Base-by-base conservation (phyloP, 2,888 invertebrate species). In the Pasiphila rectangulata region DNA sequence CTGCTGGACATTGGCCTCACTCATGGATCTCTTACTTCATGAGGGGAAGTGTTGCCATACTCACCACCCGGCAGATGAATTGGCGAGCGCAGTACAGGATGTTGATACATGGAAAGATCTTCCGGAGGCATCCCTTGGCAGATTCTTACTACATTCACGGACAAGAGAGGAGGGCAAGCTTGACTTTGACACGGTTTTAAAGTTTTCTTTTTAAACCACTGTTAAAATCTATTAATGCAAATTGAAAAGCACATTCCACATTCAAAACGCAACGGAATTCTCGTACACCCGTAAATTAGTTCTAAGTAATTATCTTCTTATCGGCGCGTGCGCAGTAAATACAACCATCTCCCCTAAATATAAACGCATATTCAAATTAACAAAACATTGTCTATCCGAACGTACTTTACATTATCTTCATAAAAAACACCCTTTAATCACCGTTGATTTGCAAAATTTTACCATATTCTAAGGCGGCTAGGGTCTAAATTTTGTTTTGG, bases 291-390 rank as follows among this genome's bases (percentile, higher is more conserved):
- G 68, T 76, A 79, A 80, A 85, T 86, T 86, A 83, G 84, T 84
- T 86, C 81, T 83, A 83, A 86, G 83, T 87, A 86, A 86, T 86
- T 86, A 84, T 82, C 77, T 71, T 74, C 79, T 73, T 73, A 79
- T 73, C 83, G 82, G 70, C 85, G 82, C 82, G 83, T 82, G 86
- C 85, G 82, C 83, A 69, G 56, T 65, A 68, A 63, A 64, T 62
- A 67, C 67, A 66, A 72, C 79, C n/a, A n/a, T 68, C 74, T 71
- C 63, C 62, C 64, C 72, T 68, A 59, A 61, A 68, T 69, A 69
- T 67, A 67, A 70, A 71, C 63, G 67, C 25, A 64, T 83, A 87
- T 87, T 87, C 82, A 86, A 87, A 87, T 87, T 85, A 85, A 86
- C 86, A 86, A 83, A 84, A 79, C 86, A 86, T 49, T 29, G 53